These are phyloP conservation scores for Pluvialis apricaria DNA, from an alignment of 2,113 vertebrate species.

Conservation along the genomic window DNA sequence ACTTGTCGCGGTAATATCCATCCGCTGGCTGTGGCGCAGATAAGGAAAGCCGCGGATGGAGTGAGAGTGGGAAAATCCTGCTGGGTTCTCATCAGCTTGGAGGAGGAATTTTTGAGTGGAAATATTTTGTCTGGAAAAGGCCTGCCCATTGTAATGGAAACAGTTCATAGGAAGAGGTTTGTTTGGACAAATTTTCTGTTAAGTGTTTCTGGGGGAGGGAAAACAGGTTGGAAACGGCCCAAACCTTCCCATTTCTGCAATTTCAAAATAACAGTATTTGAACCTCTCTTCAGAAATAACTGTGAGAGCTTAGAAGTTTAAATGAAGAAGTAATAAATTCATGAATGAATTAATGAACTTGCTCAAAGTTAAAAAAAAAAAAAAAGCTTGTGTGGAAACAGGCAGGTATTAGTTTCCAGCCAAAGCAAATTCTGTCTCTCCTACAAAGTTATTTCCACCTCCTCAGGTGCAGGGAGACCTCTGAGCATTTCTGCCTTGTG, in stretches of 20 bases:
- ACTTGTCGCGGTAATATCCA: not conserved
- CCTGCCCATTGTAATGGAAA: conserved; percentile 34
- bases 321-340: not conserved
- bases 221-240: not conserved
- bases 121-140: conserved; percentile 38
- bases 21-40: not conserved
- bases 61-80: not conserved
- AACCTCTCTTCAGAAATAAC: not conserved
- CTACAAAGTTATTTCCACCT: not conserved
- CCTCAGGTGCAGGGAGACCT: not conserved
- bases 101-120: conserved; percentile 28
- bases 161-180: conserved; percentile 32
- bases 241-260: not conserved
- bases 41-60: not conserved
- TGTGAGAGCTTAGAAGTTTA: not conserved
- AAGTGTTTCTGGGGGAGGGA: conserved; percentile 3
- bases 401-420: not conserved
- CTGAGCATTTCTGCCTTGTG: not conserved
- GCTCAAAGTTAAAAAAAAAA: not conserved
- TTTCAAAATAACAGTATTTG: not conserved
- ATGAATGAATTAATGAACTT: not conserved
- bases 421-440: not conserved
- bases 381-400: not conserved
- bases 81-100: not conserved
- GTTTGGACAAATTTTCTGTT: conserved; percentile 41